Conservation (phyloP, 2,797 vertebrate species). For the Coendou prehensilis region DNA sequence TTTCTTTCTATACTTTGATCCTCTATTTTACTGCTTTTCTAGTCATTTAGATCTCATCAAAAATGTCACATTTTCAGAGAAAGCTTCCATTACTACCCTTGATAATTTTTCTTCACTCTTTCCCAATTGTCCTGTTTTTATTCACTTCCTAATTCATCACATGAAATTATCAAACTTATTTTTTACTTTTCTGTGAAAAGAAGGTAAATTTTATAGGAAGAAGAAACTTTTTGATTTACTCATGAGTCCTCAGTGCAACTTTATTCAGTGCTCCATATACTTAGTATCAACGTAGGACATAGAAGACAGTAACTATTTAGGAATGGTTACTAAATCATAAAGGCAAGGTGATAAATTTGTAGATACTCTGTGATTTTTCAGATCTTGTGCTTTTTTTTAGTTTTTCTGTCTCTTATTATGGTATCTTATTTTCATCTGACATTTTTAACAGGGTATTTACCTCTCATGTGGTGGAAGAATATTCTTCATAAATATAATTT, state of each 20-base stretch:
- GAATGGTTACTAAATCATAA: not conserved
- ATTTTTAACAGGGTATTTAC: not conserved
- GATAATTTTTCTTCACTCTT: not conserved
- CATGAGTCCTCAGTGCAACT: not conserved
- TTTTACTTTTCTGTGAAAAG: not conserved
- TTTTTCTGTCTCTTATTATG: slow-evolving; percentile 15
- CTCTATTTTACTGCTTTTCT: not conserved
- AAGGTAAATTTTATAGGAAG: not conserved
- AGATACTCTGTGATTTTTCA: not conserved
- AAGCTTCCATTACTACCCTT: not conserved
- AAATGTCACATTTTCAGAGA: not conserved
- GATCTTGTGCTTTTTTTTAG: not conserved
- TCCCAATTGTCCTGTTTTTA: not conserved
- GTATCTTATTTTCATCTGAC: slow-evolving; percentile 31
- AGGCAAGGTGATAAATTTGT: not conserved
- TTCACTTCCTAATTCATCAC: not conserved
- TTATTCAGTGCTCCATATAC: not conserved
- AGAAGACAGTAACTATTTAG: not conserved
- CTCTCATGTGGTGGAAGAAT: not conserved
- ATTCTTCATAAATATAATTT: not conserved
- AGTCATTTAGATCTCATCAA: not conserved
- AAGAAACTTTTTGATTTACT: not conserved
- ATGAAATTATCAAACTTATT: not conserved
- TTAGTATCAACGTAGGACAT: not conserved
- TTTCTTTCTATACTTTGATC: not conserved